Evolutionary conservation across 2,113 vertebrate genomes (phyloP).

Genomic region (Microtus pennsylvanicus): DNA sequence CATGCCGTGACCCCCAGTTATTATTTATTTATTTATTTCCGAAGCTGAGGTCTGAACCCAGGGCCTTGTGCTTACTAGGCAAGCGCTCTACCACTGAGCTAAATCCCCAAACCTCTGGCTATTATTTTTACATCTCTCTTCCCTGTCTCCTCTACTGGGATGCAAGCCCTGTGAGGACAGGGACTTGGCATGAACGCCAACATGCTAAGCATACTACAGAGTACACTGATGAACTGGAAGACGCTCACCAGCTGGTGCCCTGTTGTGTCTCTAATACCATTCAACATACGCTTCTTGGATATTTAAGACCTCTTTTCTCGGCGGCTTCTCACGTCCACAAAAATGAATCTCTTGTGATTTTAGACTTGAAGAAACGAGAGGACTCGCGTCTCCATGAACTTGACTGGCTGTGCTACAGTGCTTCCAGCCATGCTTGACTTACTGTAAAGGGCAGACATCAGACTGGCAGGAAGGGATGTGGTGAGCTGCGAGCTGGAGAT

Average conservation of each 20-base stretch:
- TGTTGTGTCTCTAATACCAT: background rate
- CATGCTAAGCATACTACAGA: background rate
- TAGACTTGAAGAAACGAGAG: background rate
- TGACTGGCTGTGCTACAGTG: background rate
- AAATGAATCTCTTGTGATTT: slow-evolving; percentile 23
- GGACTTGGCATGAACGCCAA: background rate
- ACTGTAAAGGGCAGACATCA: background rate
- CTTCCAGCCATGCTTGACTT: background rate
- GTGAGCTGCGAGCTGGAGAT: slow-evolving; percentile 28
- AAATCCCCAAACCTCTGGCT: background rate
- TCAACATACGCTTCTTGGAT: background rate
- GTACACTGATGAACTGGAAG: background rate
- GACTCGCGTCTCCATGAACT: background rate
- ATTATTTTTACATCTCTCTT: background rate
- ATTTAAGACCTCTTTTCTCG: background rate
- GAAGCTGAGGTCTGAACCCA: too few species aligned
- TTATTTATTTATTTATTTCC: too few species aligned
- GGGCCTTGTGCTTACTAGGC: too few species aligned
- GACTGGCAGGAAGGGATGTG: slow-evolving; percentile 21
- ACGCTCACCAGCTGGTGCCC: background rate
- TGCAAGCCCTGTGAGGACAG: background rate
- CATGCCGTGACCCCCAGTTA: background rate
- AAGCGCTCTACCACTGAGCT: too few species aligned
- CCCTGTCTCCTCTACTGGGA: background rate
- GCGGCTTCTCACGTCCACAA: background rate